phyloP scores from a whole-genome alignment of 2,888 invertebrate species.

The Pammene aurita region DNA sequence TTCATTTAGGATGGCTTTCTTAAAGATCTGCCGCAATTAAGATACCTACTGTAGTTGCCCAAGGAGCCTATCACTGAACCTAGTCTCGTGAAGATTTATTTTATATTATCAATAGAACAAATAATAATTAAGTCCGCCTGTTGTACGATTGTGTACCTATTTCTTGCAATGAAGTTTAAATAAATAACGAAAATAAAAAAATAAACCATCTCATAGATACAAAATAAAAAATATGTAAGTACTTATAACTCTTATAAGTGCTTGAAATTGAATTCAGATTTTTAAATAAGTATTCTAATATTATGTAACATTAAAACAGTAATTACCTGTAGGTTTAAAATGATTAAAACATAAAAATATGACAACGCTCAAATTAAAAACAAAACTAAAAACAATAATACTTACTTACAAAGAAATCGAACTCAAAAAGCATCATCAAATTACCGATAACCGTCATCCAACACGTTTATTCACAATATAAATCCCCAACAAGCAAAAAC shows the following conservation, averaged over 20 bases:
- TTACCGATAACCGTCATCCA: background rate
- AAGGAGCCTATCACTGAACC: background rate
- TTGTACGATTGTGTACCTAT: too few relatives aligned
- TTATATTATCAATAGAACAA: background rate
- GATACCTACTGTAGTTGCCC: background rate
- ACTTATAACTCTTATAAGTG: too few relatives aligned
- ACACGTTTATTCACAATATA: conserved; percentile 41
- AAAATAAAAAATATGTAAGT: too few relatives aligned
- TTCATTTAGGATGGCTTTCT: background rate
- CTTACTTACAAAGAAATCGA: background rate
- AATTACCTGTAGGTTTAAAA: too few relatives aligned
- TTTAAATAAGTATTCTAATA: too few relatives aligned
- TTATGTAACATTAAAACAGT: too few relatives aligned
- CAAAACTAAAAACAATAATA: background rate
- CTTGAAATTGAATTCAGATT: too few relatives aligned
- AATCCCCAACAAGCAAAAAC: conserved; percentile 62
- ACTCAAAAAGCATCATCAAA: background rate
- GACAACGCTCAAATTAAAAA: background rate
- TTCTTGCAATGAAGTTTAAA: too few relatives aligned
- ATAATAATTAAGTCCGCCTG: too few relatives aligned
- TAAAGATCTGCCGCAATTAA: background rate
- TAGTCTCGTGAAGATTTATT: background rate
- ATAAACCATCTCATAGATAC: too few relatives aligned
- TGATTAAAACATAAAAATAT: too few relatives aligned
- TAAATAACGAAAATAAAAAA: too few relatives aligned